Evolutionary conservation across 2,888 invertebrate genomes (phyloP).

Genomic region (Phaedon cochleariae): DNA sequence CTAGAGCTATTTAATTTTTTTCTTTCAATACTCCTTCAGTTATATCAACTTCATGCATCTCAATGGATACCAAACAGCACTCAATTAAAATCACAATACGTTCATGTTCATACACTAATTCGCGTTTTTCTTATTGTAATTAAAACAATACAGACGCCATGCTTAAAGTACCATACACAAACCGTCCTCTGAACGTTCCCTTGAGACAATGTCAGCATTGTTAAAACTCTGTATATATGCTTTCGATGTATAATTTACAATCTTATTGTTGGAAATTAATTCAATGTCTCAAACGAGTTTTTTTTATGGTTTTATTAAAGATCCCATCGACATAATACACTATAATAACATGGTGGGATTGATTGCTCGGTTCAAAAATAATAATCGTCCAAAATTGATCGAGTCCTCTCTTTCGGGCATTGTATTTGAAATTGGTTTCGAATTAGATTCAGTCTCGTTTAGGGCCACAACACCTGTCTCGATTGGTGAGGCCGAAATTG

Average conservation of each 20-base stretch:
- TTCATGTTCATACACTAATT: not conserved
- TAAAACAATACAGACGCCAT: not conserved
- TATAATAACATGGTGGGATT: constrained; percentile 55
- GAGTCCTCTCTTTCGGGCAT: constrained; percentile 51
- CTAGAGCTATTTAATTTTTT: too few species aligned
- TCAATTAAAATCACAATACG: not conserved
- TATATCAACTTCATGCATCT: too few species aligned
- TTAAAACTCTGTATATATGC: constrained; percentile 25
- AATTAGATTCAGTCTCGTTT: constrained; percentile 49
- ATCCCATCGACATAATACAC: constrained; percentile 50
- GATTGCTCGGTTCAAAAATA: constrained; percentile 55
- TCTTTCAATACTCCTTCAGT: too few species aligned
- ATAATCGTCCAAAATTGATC: constrained; percentile 54
- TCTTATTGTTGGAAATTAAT: constrained; percentile 52
- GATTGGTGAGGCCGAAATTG: too few species aligned
- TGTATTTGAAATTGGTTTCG: constrained; percentile 54
- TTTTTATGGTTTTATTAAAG: constrained; percentile 50
- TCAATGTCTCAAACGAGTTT: constrained; percentile 50
- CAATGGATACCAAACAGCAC: too few species aligned
- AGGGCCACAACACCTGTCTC: constrained; percentile 46
- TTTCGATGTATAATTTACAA: constrained; percentile 44
- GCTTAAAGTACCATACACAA: not conserved
- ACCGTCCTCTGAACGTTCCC: constrained; percentile 8
- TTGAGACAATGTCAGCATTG: constrained; percentile 31
- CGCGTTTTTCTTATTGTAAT: not conserved